Base-by-base conservation (phyloP, 2,797 vertebrate species). In the Chiroxiphia lanceolata region DNA sequence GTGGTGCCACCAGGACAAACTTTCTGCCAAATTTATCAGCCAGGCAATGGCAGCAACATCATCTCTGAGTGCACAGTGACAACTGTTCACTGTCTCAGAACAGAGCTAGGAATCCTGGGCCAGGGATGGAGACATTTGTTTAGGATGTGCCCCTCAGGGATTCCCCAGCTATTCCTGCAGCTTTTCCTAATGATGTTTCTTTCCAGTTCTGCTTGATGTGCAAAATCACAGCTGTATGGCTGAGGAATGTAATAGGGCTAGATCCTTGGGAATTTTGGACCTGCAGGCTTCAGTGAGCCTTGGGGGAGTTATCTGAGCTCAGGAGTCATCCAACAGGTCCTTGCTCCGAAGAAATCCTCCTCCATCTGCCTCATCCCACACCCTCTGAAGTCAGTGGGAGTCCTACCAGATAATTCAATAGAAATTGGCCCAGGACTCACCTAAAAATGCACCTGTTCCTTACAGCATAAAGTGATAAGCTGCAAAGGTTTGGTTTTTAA, bases 401-500 rank as follows among this genome's bases (percentile, higher is more conserved):
- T 90, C 83, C 71, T 44, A 92, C 48, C 22, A 51, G 86, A 89
- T 83, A 94, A 91, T 96, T 95, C 91, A 93, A 87, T 57, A 79
- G 93, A 89, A 90, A 65, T 78, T 93, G 93, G 57, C 83, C 94
- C 68, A 68, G 81, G 64, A 89, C 68, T 89, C 86, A 90, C 95
- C 94, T 83, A 80, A 95, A 95, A 85, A 10, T 0, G 11, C 91
- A 97, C 94, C 96, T 96, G 95, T 92, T 95, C 45, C 68, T 95
- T 89, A 80, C 90, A 33, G 9, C 90, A 95, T 57, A 59, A 75
- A 80, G 64, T 78, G 96, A 96, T 97, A 97, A 96, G 71, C 90
- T 92, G 90, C 42, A 90, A 89, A 95, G 86, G 86, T 95, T 96
- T 94, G 68, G 6, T 87, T 96, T 95, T 95, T 95, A 97, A 96